phyloP scores from a whole-genome alignment of 2,797 vertebrate species.

The Acridotheres tristis region DNA sequence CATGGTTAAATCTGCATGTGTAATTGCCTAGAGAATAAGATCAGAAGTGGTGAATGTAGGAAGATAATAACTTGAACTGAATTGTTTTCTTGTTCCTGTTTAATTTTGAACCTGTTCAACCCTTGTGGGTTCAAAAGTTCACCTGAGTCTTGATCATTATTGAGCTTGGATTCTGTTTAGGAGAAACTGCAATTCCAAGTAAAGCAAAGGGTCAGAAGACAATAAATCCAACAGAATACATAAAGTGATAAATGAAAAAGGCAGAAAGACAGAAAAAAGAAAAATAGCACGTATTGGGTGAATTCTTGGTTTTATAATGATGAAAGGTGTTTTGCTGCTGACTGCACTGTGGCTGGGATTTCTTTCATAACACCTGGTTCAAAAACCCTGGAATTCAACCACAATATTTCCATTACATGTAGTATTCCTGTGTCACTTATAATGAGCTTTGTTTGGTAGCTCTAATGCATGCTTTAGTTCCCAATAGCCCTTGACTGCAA shows the following conservation, averaged over 20 bases:
- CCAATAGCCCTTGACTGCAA: not conserved
- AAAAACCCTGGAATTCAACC: not conserved
- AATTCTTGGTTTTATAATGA: not conserved
- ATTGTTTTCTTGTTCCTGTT: constrained; percentile 24
- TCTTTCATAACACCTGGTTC: not conserved
- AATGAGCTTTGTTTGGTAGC: not conserved
- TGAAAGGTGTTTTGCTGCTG: not conserved
- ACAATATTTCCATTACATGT: not conserved
- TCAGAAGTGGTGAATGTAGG: not conserved
- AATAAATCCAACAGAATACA: constrained; percentile 53
- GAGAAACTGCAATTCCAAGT: constrained; percentile 1
- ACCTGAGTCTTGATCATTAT: constrained; percentile 41
- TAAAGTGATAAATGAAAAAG: constrained; percentile 41
- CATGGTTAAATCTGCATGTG: not conserved
- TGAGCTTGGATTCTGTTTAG: constrained; percentile 36
- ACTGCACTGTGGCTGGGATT: not conserved
- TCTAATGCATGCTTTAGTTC: not conserved
- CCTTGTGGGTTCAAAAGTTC: constrained; percentile 42
- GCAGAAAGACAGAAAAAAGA: not conserved
- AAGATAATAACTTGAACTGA: constrained; percentile 22
- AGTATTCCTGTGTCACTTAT: not conserved
- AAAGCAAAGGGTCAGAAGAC: constrained; percentile 26
- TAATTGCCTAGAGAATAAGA: constrained; percentile 14
- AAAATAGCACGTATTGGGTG: not conserved
- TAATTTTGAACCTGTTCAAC: constrained; percentile 2